Percentiles rank a stretch among this genome's conserved stretches.
phyloP scores from a whole-genome alignment of 1,140 invertebrate species.

The Aphidius ervi region DNA sequence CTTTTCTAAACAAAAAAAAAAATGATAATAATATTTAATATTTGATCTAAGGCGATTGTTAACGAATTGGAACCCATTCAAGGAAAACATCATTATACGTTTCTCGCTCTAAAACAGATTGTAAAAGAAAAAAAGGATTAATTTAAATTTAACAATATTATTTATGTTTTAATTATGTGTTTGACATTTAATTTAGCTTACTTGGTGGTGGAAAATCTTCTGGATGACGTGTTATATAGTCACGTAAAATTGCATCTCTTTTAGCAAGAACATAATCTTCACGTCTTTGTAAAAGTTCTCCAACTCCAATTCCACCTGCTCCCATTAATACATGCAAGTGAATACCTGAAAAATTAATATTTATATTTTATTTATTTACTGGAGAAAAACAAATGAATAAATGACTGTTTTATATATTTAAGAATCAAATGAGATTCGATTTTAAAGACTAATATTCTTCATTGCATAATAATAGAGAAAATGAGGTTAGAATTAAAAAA shows the following conservation, averaged over 20 bases:
- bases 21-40: constrained; percentile 10
- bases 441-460: too few relatives aligned
- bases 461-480: too few relatives aligned
- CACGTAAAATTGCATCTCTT: constrained; percentile 63
- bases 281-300: constrained; percentile 35
- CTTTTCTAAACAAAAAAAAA: constrained; percentile 13
- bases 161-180: constrained; percentile 9
- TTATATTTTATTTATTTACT: constrained; percentile 13
- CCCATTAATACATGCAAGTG: constrained; percentile 52
- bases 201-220: constrained; percentile 65
- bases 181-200: constrained; percentile 34
- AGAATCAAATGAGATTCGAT: not conserved
- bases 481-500: too few relatives aligned
- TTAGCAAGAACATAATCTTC: constrained; percentile 53
- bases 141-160: constrained; percentile 6
- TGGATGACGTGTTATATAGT: constrained; percentile 67
- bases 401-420: not conserved
- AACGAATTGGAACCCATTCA: constrained; percentile 63
- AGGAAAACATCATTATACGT: constrained; percentile 61
- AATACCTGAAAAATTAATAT: constrained; percentile 53
- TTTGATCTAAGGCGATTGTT: constrained; percentile 28
- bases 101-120: constrained; percentile 57
- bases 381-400: constrained; percentile 20
- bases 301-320: constrained; percentile 25
- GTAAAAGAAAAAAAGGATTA: not conserved